These are phyloP conservation scores for Tuberolachnus salignus DNA, from an alignment of 2,888 invertebrate genomes.

Conservation along the genomic window DNA sequence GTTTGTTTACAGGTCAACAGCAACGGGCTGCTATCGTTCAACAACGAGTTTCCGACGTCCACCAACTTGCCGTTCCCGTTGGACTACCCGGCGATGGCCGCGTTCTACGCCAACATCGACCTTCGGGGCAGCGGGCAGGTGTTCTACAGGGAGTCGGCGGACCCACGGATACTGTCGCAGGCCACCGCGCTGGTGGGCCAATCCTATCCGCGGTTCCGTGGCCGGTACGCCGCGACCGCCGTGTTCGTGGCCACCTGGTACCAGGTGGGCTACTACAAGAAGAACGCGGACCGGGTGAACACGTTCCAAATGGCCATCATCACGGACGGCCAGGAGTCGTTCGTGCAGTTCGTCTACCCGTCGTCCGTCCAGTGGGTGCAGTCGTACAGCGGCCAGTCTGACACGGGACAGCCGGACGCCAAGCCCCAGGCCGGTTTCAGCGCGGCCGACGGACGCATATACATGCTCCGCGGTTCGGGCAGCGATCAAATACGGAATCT, in stretches of 20 bases:
- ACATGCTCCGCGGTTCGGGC: constrained; percentile 83
- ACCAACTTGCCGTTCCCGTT: constrained; percentile 87
- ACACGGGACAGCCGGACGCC: constrained; percentile 82
- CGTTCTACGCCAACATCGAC: constrained; percentile 90
- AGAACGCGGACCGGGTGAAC: constrained; percentile 75
- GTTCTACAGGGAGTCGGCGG: constrained; percentile 73
- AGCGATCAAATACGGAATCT: constrained; percentile 84
- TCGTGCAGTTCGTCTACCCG: constrained; percentile 85
- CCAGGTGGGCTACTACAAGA: constrained; percentile 79
- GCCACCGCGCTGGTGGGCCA: constrained; percentile 67
- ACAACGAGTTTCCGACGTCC: constrained; percentile 84
- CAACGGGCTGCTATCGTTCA: constrained; percentile 87
- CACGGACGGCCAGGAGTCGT: constrained; percentile 79
- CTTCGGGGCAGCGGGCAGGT: constrained; percentile 75
- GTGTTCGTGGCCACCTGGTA: constrained; percentile 91
- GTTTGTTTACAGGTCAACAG: constrained; percentile 76
- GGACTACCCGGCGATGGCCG: constrained; percentile 87
- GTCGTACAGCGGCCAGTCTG: constrained; percentile 68
- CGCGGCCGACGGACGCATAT: constrained; percentile 78
- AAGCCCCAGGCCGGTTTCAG: constrained; percentile 93
- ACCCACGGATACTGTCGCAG: constrained; percentile 66
- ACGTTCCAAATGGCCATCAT: constrained; percentile 83
- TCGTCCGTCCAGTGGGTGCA: constrained; percentile 91
- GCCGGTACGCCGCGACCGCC: constrained; percentile 73
- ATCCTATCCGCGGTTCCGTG: constrained; percentile 66